These are phyloP conservation scores for Oceanites oceanicus DNA, from an alignment of 2,113 vertebrate genomes.

Conservation along the genomic window DNA sequence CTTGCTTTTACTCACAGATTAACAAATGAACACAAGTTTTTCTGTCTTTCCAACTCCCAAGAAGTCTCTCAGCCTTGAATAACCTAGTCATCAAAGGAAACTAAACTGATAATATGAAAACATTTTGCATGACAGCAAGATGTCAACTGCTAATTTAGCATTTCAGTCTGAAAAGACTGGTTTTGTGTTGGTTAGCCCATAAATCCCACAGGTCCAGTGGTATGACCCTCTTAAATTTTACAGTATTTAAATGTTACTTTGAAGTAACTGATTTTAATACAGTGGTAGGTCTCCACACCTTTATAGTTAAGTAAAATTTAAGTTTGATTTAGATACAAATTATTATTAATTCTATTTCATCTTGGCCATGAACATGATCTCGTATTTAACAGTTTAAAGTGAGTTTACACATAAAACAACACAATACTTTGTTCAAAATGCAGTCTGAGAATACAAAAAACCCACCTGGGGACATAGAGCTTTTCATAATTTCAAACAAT, in stretches of 20 bases:
- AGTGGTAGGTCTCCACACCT: background rate
- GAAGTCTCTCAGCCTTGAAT: background rate
- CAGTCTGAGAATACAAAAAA: background rate
- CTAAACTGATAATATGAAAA: background rate
- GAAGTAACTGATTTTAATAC: background rate
- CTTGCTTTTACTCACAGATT: background rate
- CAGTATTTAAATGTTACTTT: background rate
- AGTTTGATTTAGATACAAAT: background rate
- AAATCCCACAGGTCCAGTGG: background rate
- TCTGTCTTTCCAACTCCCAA: background rate
- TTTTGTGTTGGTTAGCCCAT: background rate
- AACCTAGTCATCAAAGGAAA: background rate
- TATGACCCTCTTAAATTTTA: background rate
- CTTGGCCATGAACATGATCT: background rate
- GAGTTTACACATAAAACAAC: background rate
- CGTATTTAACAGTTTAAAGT: background rate
- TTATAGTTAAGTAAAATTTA: background rate
- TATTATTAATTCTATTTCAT: background rate
- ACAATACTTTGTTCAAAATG: background rate
- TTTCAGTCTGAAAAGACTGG: background rate
- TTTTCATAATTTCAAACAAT: background rate
- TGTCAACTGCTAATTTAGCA: background rate
- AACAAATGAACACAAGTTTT: background rate
- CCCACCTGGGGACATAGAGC: background rate
- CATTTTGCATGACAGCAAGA: background rate